A percentile compares a stretch with the other conserved stretches of the same genome.
These are phyloP conservation scores for Hyphantria cunea DNA, from an alignment of 1,140 invertebrate species.

Conservation along the genomic window DNA sequence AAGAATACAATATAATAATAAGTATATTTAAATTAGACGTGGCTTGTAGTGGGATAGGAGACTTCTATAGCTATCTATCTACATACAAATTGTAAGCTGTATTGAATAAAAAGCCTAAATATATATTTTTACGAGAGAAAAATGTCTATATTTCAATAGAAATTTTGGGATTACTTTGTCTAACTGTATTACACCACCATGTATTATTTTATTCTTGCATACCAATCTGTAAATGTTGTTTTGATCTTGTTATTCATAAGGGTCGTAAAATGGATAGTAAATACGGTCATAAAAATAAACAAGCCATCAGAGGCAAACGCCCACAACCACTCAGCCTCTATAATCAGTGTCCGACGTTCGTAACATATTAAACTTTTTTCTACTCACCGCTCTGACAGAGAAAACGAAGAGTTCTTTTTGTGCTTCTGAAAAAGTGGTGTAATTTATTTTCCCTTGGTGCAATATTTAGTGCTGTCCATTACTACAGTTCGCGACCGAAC, in stretches of 20 bases:
- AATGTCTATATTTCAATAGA: no score
- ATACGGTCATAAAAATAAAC: conserved; percentile 15
- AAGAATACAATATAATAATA: no score
- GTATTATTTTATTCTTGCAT: background rate
- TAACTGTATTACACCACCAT: no score
- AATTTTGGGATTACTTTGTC: no score
- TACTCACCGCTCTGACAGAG: conserved; percentile 60
- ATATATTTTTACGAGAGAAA: no score
- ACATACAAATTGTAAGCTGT: no score
- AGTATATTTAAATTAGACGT: no score
- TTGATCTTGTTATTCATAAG: background rate
- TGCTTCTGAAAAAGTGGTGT: conserved; percentile 74
- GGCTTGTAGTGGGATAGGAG: no score
- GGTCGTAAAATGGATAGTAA: conserved; percentile 11
- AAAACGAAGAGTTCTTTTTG: conserved; percentile 75
- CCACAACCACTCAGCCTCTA: conserved; percentile 38
- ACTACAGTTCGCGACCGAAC: conserved; percentile 78
- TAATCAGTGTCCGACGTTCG: conserved; percentile 59
- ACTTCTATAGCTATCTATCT: no score
- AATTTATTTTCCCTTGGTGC: conserved; percentile 79
- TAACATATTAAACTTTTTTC: conserved; percentile 77
- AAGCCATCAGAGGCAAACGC: conserved; percentile 16
- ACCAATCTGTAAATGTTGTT: background rate
- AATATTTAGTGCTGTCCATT: conserved; percentile 81
- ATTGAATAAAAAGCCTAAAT: no score